Evolutionary conservation across 1,140 invertebrate species (phyloP), one percentile per base, ranked within the genome.

Genomic region (Babylonia areolata): DNA sequence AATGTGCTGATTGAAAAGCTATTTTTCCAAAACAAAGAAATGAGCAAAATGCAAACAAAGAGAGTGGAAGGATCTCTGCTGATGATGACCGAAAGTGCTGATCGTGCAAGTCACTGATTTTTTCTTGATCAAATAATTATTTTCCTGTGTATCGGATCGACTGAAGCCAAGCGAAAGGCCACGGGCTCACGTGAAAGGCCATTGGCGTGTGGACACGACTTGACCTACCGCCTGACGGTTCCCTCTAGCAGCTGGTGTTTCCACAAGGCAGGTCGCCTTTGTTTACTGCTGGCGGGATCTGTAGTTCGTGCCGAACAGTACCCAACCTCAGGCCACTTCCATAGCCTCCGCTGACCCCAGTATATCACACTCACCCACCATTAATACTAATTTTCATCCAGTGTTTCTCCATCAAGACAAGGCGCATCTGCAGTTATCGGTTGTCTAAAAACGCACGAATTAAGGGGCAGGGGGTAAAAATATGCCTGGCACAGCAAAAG

Each of bases 281-380:
- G 75, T 77, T 77, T 64, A n/a, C 75, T 77, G 37, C 75, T 77
- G 75, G 75, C 75, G 75, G 75, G 75, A 64, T 12, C 58, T 64
- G 58, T 12, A 23, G 58, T 64, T 64, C 58, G 28, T 23, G 58
- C 58, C 28, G 5, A 64, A 64, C 58, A 23, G 58, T 64, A 23
- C 58, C 58, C 58, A 5, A 12, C 23, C 28, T 64, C 58, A 6
- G 58, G 58, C 28, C 58, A 64, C 23, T 64, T 23, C 17, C 15
- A 64, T 23, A 12, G 46, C 46, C 46, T 17, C 9, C 46, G 17
- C 46, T 51, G 9, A 51, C 46, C 58, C 58, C 1, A 64, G 28
- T 23, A 64, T 23, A 64, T 51, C 9, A 12, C 17, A 51, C 17
- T n/a, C n/a, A n/a, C 46, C 28, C 58, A 64, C 28, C 28, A 1